Percentiles rank a stretch among this genome's conserved stretches.
Evolutionary conservation across 2,888 invertebrate genomes (phyloP).

Genomic region (Epsilonema sp.): DNA sequence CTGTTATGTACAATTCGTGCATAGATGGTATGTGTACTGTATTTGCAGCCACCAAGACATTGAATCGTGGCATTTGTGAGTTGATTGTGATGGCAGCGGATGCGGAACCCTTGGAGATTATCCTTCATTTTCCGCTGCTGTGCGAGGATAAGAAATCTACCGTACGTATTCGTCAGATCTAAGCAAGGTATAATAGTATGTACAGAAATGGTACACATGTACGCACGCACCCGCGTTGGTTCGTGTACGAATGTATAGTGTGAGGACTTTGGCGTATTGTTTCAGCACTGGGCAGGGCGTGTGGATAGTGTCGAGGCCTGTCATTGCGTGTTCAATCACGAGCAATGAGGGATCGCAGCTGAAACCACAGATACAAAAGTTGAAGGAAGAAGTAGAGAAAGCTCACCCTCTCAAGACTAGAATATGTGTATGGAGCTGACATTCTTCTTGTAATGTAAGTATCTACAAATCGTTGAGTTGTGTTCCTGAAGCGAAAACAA

Average conservation of each 20-base stretch:
- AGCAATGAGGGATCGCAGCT: slow-evolving; percentile 89
- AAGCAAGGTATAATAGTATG: slow-evolving; percentile 69
- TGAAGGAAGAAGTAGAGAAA: slow-evolving; percentile 88
- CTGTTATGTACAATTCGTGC: no score
- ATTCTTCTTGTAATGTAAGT: no score
- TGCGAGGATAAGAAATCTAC: slow-evolving; percentile 93
- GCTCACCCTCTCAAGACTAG: no score
- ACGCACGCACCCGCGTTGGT: no score
- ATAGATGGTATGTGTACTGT: no score
- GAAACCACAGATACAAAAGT: slow-evolving; percentile 70
- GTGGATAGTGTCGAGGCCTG: slow-evolving; percentile 88
- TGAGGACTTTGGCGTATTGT: no score
- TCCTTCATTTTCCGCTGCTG: slow-evolving; percentile 79
- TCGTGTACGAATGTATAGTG: no score
- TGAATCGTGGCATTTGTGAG: slow-evolving; percentile 76
- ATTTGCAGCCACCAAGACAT: neutral
- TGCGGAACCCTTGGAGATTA: slow-evolving; percentile 86
- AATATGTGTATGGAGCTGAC: no score
- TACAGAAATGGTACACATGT: no score
- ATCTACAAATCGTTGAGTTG: no score
- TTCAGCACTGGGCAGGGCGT: slow-evolving; percentile 72
- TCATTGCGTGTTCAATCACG: slow-evolving; percentile 85
- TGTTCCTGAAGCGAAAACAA: no score
- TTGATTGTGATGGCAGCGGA: slow-evolving; percentile 98
- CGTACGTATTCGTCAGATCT: slow-evolving; percentile 86